Percentiles rank a stretch among this genome's conserved stretches.
Conservation (phyloP, 2,888 invertebrate species). For the Andrena dorsata region DNA sequence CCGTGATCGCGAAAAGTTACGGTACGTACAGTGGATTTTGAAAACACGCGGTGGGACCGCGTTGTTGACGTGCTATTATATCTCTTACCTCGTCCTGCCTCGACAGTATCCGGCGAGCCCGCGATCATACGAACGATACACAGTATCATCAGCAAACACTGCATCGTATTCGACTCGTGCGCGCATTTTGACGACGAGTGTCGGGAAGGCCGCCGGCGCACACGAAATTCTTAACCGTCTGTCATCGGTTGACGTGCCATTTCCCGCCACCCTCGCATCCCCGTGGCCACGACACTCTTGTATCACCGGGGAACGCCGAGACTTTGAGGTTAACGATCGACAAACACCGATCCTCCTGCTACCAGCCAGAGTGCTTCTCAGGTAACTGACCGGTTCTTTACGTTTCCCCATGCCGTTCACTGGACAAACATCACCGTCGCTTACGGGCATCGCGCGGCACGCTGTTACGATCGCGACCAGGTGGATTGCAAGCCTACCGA, state of each 20-base stretch:
- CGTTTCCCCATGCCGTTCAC: slow-evolving; percentile 58
- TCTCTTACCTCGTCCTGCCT: slow-evolving; percentile 54
- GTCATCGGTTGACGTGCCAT: slow-evolving; percentile 31
- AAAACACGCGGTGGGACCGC: neutral
- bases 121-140: slow-evolving; percentile 48
- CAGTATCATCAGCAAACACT: slow-evolving; percentile 53
- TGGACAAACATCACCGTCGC: slow-evolving; percentile 57
- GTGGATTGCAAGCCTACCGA: slow-evolving; percentile 29
- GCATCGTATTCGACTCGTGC: slow-evolving; percentile 53
- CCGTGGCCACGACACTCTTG: neutral
- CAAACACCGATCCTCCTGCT: slow-evolving; percentile 48
- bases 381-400: slow-evolving; percentile 64
- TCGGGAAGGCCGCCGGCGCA: slow-evolving; percentile 24
- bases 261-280: slow-evolving; percentile 50
- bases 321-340: slow-evolving; percentile 51
- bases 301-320: slow-evolving; percentile 27
- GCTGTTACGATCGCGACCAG: slow-evolving; percentile 32
- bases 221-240: slow-evolving; percentile 34
- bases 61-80: neutral
- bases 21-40: neutral
- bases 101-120: slow-evolving; percentile 34
- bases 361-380: slow-evolving; percentile 53
- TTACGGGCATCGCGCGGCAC: slow-evolving; percentile 26
- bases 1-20: neutral
- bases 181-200: slow-evolving; percentile 52